A percentile compares a stretch with the other conserved stretches of the same genome.
phyloP scores from a whole-genome alignment of 1,140 invertebrate species.

The Cotesia vestalis region DNA sequence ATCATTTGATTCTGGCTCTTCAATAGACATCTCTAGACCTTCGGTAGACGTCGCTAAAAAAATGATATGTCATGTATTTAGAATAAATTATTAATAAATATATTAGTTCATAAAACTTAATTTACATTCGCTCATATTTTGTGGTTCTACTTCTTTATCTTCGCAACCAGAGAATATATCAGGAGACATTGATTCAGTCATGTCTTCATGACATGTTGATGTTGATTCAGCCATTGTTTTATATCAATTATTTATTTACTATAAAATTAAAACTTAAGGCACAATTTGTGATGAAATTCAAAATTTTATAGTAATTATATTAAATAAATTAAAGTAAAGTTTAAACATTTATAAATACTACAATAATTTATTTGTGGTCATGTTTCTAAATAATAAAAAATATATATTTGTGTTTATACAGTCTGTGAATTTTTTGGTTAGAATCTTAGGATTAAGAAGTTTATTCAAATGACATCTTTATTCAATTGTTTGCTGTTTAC shows the following conservation, averaged over 20 bases:
- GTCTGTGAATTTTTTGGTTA: no score
- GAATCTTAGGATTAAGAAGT: no score
- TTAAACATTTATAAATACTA: no score
- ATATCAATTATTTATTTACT: neutral
- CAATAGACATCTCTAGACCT: neutral
- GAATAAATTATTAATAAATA: neutral
- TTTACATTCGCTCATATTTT: neutral
- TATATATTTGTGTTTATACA: no score
- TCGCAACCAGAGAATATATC: neutral
- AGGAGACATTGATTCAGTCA: neutral
- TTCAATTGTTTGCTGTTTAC: no score
- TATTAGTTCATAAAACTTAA: neutral
- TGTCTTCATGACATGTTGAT: neutral
- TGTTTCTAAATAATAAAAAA: no score
- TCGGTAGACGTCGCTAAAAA: neutral
- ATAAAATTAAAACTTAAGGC: no score
- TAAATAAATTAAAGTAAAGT: no score
- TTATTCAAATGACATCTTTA: no score
- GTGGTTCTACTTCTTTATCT: neutral
- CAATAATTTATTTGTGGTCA: no score
- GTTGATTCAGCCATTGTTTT: conserved; percentile 7
- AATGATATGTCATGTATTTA: neutral
- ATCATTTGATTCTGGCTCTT: conserved; percentile 49
- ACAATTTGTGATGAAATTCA: no score
- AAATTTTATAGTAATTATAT: no score